A percentile compares a stretch with the other conserved stretches of the same genome.
These are phyloP conservation scores for Eupristina koningsbergeri DNA, from an alignment of 1,140 invertebrate genomes.

Conservation along the genomic window DNA sequence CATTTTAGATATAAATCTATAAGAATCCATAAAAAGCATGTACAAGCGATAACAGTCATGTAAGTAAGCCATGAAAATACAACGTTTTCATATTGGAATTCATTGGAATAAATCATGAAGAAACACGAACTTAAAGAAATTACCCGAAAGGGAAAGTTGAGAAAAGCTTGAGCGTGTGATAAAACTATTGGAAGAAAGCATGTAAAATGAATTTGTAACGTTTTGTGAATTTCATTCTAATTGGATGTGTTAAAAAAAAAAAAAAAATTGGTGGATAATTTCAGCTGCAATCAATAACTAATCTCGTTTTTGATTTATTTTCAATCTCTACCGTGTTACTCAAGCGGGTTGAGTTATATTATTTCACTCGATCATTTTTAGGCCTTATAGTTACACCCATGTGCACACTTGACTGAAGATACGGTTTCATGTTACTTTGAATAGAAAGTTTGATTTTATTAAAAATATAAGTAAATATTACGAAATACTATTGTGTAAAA, in stretches of 20 bases:
- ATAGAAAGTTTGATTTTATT: slow-evolving; percentile 1
- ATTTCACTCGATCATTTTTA: neutral
- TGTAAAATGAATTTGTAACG: neutral
- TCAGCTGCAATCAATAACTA: neutral
- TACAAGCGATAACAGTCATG: neutral
- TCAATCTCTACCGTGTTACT: neutral
- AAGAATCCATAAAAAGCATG: neutral
- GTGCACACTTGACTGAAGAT: neutral
- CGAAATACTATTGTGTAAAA: slow-evolving; percentile 13
- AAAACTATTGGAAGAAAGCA: neutral
- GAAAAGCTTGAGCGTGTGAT: neutral
- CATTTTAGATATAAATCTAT: slow-evolving; percentile 3
- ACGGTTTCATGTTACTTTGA: neutral
- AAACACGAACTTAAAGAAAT: neutral
- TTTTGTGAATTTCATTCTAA: too few relatives aligned
- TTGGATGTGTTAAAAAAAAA: too few relatives aligned
- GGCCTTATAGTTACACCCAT: neutral
- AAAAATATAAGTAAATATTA: neutral
- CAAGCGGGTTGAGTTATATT: neutral
- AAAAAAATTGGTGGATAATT: neutral
- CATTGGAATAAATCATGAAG: neutral
- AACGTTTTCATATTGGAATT: neutral
- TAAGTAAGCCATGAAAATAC: slow-evolving; percentile 7
- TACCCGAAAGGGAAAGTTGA: slow-evolving; percentile 17
- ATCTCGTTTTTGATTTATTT: neutral